Evolutionary conservation across 2,797 vertebrate species (phyloP), one percentile per base, ranked within the genome.

Genomic region (Dryobates pubescens): DNA sequence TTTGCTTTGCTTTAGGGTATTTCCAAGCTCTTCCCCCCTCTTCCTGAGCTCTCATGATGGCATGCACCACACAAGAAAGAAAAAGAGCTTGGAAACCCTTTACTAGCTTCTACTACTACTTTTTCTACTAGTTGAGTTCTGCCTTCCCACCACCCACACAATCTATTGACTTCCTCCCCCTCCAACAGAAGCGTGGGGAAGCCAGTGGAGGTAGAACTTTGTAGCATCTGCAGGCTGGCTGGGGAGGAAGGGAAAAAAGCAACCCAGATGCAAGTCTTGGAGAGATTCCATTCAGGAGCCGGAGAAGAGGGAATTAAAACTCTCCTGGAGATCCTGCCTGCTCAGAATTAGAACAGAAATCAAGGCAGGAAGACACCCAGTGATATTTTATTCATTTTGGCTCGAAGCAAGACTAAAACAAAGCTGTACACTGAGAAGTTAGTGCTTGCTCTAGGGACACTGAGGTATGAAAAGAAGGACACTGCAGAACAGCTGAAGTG

Each of bases 311-410:
- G 81, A 88, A 73, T 78, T 70, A 59, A 82, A 43, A 32, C n/a
- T 80, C 86, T 77, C 72, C 41, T 9, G 5, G 29, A 92, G 78
- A 86, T 74, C 36, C 54, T 64, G 51, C 38, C 65, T 62, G 69
- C 84, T 89, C 84, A 85, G 34, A 90, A 90, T 30, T 59, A 85
- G 72, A 84, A 64, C 65, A 89, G 89, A 68, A 92, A 64, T 7
- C 29, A 86, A 95, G 81, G 65, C 86, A 95, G 84, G 78, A 93
- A 92, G 62, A 82, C 68, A 92, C 54, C 34, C 70, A 54, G 51
- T 77, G 54, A 89, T 89, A 95, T 90, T 94, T 95, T 94, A 93
- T 89, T 85, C 72, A 94, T 90, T 94, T 82, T 95, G 62, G 57
- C 93, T 94, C 38, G 88, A 82, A 94, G 88, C 88, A 90, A 71